Percentiles rank a stretch among this genome's conserved stretches.
Conservation (phyloP, 1,140 invertebrate genomes). For the Drosophila repletoides region DNA sequence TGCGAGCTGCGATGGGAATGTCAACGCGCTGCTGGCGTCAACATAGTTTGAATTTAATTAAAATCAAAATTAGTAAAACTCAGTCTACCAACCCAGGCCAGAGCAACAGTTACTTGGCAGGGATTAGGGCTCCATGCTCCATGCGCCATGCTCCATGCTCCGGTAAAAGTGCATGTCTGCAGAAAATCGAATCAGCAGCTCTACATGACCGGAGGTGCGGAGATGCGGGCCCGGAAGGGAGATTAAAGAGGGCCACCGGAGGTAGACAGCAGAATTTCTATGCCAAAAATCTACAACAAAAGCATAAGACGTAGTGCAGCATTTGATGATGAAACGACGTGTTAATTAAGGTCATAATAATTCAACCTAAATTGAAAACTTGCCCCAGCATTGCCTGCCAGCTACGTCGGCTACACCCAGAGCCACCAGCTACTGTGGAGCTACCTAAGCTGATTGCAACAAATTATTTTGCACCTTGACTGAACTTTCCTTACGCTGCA, state of each 20-base stretch:
- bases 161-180: conserved; percentile 76
- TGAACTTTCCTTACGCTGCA: conserved; percentile 75
- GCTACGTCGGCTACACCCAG: neutral
- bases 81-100: conserved; percentile 1
- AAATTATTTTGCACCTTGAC: conserved; percentile 79
- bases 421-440: neutral
- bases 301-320: conserved; percentile 75
- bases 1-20: conserved; percentile 21
- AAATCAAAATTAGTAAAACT: conserved; percentile 74
- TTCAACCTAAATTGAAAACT: conserved; percentile 81
- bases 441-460: conserved; percentile 80
- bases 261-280: conserved; percentile 41
- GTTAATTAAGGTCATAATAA: conserved; percentile 81
- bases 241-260: neutral
- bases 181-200: conserved; percentile 79
- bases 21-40: conserved; percentile 63
- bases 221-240: neutral
- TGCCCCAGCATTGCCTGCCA: conserved; percentile 44
- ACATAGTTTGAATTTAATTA: conserved; percentile 79
- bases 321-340: conserved; percentile 80
- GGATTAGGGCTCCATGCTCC: conserved; percentile 68
- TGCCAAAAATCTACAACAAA: conserved; percentile 78
- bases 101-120: conserved; percentile 72
- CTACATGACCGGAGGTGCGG: conserved; percentile 17
- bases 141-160: too few species aligned